phyloP scores from a whole-genome alignment of 2,888 invertebrate species.

The Eupithecia subfuscata region DNA sequence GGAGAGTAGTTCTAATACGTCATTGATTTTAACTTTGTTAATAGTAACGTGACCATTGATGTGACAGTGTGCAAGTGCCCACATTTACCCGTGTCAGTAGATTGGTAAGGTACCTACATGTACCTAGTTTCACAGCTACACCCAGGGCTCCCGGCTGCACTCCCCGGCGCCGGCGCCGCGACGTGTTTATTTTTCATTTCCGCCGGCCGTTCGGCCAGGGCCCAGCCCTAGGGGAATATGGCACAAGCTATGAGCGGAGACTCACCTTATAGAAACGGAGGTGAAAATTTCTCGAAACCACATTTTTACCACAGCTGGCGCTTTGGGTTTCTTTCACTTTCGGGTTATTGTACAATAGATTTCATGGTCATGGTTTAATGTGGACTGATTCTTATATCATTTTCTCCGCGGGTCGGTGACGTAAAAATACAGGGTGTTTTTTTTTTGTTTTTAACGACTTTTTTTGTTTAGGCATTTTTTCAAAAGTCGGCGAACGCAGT shows the following conservation, averaged over 20 bases:
- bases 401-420: no score
- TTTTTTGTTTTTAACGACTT: no score
- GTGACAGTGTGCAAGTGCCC: background rate
- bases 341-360: no score
- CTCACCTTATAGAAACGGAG: background rate
- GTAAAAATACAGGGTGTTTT: no score
- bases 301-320: background rate
- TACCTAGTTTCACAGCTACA: background rate
- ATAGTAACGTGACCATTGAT: background rate
- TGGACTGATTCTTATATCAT: no score
- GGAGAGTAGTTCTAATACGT: no score
- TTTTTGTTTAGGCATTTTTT: no score
- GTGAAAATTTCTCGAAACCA: background rate
- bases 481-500: no score
- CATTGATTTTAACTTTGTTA: no score
- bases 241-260: background rate
- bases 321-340: background rate
- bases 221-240: constrained; percentile 58
- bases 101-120: constrained; percentile 25
- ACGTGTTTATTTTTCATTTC: constrained; percentile 84
- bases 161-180: constrained; percentile 74
- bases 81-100: constrained; percentile 5
- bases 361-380: no score
- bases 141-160: constrained; percentile 61
- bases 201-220: constrained; percentile 61